phyloP scores from a whole-genome alignment of 2,888 invertebrate genomes.

The Thecocarcelia acutangulata region DNA sequence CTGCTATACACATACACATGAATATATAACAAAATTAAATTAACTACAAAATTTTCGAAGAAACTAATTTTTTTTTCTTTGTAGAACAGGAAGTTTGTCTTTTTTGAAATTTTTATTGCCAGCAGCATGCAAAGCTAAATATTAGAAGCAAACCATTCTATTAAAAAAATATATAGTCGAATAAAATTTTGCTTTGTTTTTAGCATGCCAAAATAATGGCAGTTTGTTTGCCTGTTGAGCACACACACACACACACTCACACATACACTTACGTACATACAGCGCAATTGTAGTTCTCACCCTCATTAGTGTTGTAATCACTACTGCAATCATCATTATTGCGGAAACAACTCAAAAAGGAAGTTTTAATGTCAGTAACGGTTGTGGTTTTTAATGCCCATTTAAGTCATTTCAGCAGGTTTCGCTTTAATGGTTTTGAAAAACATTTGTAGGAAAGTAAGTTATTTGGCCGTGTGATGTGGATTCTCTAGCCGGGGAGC shows the following conservation, averaged over 20 bases:
- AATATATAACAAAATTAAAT: background rate
- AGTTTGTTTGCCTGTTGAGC: conserved; percentile 8
- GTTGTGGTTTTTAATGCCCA: conserved; percentile 27
- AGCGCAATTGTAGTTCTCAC: background rate
- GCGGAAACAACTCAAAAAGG: conserved; percentile 26
- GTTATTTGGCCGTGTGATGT: no score
- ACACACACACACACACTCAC: no score
- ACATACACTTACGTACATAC: background rate
- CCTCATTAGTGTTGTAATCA: conserved; percentile 9
- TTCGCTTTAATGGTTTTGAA: no score
- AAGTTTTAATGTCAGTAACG: conserved; percentile 59
- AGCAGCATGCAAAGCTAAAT: conserved; percentile 28
- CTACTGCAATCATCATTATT: conserved; percentile 48
- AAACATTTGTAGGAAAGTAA: no score
- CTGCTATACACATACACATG: background rate
- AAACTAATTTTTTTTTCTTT: no score
- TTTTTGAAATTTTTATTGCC: conserved; percentile 17
- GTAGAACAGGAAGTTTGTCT: no score
- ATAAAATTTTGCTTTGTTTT: background rate
- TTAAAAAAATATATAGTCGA: no score
- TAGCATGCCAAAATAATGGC: conserved; percentile 28
- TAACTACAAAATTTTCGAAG: no score
- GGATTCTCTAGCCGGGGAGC: no score
- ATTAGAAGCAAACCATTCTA: conserved; percentile 11
- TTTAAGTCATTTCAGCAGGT: background rate